These are phyloP conservation scores for Plusia festucae DNA, from an alignment of 2,888 invertebrate species.

Conservation along the genomic window DNA sequence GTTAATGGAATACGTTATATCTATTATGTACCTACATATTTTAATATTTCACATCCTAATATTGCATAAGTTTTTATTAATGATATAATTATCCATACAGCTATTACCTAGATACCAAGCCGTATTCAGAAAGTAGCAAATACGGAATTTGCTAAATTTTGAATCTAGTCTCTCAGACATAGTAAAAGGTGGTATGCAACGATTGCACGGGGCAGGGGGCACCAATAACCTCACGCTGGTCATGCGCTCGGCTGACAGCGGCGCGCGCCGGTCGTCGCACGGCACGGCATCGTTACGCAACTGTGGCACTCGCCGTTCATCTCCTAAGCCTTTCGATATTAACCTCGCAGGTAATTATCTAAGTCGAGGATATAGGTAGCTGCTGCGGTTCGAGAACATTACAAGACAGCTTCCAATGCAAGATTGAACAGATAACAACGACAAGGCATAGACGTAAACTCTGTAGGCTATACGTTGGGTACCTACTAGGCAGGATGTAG, in stretches of 20 bases:
- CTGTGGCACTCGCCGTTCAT: constrained; percentile 53
- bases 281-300: constrained; percentile 53
- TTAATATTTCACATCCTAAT: not conserved
- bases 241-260: constrained; percentile 34
- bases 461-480: constrained; percentile 51
- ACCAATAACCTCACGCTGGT: constrained; percentile 48
- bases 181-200: constrained; percentile 53
- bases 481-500: constrained; percentile 56
- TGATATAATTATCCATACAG: constrained; percentile 6
- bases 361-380: constrained; percentile 56
- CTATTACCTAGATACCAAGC: constrained; percentile 2
- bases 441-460: constrained; percentile 4
- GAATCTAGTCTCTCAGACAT: constrained; percentile 27
- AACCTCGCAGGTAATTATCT: constrained; percentile 68
- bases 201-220: constrained; percentile 53
- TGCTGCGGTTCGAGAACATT: constrained; percentile 54
- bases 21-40: not conserved
- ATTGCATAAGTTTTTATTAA: not conserved
- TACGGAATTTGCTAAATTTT: constrained; percentile 20
- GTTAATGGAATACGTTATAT: not conserved
- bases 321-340: constrained; percentile 64
- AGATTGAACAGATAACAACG: constrained; percentile 35
- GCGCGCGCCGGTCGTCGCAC: constrained; percentile 23
- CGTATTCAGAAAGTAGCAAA: not conserved
- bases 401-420: constrained; percentile 45